Conservation (phyloP, 1,140 invertebrate species). For the Whitmania pigra region DNA sequence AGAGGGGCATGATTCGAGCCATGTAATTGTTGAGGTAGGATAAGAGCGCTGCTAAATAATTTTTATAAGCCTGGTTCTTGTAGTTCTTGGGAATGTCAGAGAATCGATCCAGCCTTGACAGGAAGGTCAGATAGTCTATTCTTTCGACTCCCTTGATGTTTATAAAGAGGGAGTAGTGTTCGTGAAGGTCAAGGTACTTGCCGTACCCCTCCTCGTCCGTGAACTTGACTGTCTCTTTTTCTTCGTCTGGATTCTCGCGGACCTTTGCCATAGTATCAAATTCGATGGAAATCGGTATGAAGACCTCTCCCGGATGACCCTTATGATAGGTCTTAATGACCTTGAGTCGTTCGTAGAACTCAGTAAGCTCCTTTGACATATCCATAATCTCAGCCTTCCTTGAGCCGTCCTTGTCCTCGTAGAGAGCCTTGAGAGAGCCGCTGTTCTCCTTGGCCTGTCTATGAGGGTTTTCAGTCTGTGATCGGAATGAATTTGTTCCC, state of each 20-base stretch:
- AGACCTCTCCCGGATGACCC: conserved; percentile 85
- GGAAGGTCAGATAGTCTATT: conserved; percentile 88
- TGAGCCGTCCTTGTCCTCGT: conserved; percentile 88
- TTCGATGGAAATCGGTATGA: conserved; percentile 87
- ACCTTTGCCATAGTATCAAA: conserved; percentile 86
- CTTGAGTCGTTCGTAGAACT: conserved; percentile 86
- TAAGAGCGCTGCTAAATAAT: conserved; percentile 67
- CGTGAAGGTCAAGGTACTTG: conserved; percentile 94
- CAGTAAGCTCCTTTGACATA: conserved; percentile 89
- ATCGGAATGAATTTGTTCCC: conserved; percentile 91
- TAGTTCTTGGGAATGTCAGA: conserved; percentile 87
- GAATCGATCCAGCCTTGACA: conserved; percentile 84
- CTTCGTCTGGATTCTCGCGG: conserved; percentile 69
- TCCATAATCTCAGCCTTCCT: conserved; percentile 86
- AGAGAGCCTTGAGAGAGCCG: conserved; percentile 70
- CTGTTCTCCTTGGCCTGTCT: conserved; percentile 77
- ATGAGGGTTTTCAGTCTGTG: conserved; percentile 78
- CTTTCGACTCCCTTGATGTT: conserved; percentile 94
- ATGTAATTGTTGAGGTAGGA: conserved; percentile 80
- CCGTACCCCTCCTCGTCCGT: conserved; percentile 99
- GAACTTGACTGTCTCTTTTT: conserved; percentile 66
- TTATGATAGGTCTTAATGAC: conserved; percentile 87
- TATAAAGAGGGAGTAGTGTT: conserved; percentile 86
- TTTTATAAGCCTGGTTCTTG: conserved; percentile 80
- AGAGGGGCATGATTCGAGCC: conserved; percentile 69